Base-by-base conservation (phyloP, 1,140 invertebrate species). In the Adelges cooleyi region DNA sequence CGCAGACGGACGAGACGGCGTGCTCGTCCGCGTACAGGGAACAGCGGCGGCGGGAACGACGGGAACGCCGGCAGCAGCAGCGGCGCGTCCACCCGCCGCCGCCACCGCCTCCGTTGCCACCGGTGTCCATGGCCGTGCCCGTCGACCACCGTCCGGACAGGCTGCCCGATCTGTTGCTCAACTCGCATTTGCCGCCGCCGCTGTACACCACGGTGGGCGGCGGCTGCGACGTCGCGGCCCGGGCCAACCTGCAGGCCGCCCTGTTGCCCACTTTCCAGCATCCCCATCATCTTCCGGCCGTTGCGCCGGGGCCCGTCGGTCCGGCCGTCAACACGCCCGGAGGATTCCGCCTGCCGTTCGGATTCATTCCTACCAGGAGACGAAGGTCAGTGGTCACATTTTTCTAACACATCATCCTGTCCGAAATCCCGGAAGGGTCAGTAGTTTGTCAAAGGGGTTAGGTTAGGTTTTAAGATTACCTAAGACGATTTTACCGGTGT, bases 141-240 rank as follows among this genome's bases (percentile, higher is more conserved):
- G 29, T 33, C 29, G 77, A 27, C 77, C 77, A 9, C 77, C 77
- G 9, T 77, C 77, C 56, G 74, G 76, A 3, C 73, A 75, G 9
- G 53, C 76, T 62, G 73, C 78, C 18, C 53, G 71, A 27, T 69
- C 67, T 38, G 44, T 68, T 66, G 23, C 71, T 68, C 29, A 70
- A 66, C 25, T 67, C 62, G 18, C 69, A 65, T 10, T 69, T 68
- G 23, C 69, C 56, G 1, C 62, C 62, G 22, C 67, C 52, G 23
- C 59, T 56, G 40, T 59, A 56, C 56, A 44, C 25, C 33, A 27
- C 50, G 25, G 50, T 59, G 66, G 36, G 50, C 49, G 36, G 27
- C 53, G 18, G 33, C 51, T 53, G 46, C 53, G 66, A 62, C 65
- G 33, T 25, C 67, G 22, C 49, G 54, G 46, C 33, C 52, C 23